Evolutionary conservation across 2,888 invertebrate genomes (phyloP), one percentile per base, ranked within the genome.

Genomic region (Neoaliturus tenellus): DNA sequence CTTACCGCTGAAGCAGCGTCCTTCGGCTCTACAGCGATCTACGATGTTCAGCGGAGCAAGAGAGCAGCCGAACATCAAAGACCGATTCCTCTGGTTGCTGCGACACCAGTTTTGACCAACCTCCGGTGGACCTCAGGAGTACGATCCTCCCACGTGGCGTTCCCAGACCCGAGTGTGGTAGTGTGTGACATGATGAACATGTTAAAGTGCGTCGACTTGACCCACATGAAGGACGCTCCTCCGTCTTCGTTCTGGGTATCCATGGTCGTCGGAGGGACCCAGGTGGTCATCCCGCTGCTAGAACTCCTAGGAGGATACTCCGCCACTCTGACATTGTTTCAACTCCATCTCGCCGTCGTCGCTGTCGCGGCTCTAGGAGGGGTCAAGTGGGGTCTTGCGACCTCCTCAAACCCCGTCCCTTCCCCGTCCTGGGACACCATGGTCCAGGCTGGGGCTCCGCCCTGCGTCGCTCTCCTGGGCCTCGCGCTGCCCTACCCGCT

Each of bases 121-220:
- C 5, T 35, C 1, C 33, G 69, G 14, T 75, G 44, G 1, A 10
- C 73, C 44, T 75, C 73, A 0, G 17, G 31, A 14, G 5, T 23
- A 17, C 1, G 3, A 14, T 6, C 10, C 4, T 41, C 28, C 41
- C 23, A 75, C 4, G 12, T 58, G n/a, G n/a, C 12, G 58, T 5
- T 75, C 1, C 73, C 73, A 2, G 28, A 44, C 44, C 73, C 73
- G 1, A 8, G 23, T 41, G 20, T 39, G 14, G 17, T 82, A 20
- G 75, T 39, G 23, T 44, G 44, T 41, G 78, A 83, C 44, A 35
- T 62, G 14, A 75, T 55, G 14, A 83, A 83, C 41, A 83, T 75
- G 62, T 28, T 75, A 28, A 55, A 51, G 39, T 62, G 73, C 12
- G 28, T 73, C 20, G 81, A 81, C 51, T 48, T 81, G 28, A 75